These are phyloP conservation scores for Tapirus terrestris DNA, from an alignment of 2,113 vertebrate species.

Conservation along the genomic window DNA sequence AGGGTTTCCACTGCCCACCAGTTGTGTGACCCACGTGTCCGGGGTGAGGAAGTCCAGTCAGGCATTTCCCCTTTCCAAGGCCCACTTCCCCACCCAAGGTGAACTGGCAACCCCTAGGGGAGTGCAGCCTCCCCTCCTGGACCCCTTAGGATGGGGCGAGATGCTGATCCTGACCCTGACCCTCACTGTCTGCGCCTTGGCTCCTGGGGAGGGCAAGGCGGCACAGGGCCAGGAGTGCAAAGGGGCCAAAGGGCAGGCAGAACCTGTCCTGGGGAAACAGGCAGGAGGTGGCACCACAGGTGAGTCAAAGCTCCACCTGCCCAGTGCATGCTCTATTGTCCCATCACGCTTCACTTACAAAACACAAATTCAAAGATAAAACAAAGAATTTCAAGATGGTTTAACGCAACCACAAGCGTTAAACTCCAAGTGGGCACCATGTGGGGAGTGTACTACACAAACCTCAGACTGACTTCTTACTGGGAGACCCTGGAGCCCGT, in stretches of 20 bases:
- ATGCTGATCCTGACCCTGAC: background rate
- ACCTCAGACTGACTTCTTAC: background rate
- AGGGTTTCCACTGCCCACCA: background rate
- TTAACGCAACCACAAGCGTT: background rate
- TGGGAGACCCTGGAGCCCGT: background rate
- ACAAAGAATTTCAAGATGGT: background rate
- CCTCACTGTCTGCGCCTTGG: background rate
- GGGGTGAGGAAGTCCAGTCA: background rate
- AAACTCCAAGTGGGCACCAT: background rate
- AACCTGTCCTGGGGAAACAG: background rate
- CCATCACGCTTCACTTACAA: background rate
- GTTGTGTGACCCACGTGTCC: fast-evolving
- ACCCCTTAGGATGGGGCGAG: background rate
- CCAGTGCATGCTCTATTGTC: too few relatives aligned
- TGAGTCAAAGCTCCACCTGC: background rate
- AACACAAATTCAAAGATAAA: background rate
- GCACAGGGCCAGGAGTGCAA: too few relatives aligned
- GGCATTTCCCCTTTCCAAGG: background rate
- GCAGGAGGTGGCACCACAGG: background rate
- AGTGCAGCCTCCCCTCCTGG: background rate
- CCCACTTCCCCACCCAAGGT: background rate
- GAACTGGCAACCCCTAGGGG: background rate
- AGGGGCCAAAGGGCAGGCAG: background rate
- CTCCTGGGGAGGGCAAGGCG: background rate
- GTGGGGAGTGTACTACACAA: background rate